Evolutionary conservation across 2,113 vertebrate species (phyloP), one percentile per base, ranked within the genome.

Genomic region (Calypte anna): DNA sequence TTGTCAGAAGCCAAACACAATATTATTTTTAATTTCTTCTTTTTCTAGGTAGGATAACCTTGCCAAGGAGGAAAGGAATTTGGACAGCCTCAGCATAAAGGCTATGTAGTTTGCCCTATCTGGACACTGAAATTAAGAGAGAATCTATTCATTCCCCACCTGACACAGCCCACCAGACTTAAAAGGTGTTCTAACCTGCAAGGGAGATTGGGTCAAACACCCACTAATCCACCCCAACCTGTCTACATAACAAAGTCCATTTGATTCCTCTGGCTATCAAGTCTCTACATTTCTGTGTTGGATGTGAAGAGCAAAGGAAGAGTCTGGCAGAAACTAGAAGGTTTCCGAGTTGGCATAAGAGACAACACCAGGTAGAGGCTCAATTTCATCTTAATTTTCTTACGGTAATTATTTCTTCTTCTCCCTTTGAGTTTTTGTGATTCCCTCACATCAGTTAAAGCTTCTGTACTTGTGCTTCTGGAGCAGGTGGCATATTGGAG

Each of bases 331-430:
- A 54, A 86, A 59, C 83, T 17, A 6, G 92, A 24, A 79, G 89
- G 25, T 18, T 4, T 67, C 88, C 88, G 15, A 69, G 95, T 72
- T 95, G 81, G 59, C 33, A 0, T 57, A 67, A 90, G 91, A 94
- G 92, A 74, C 97, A 72, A 23, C 82, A 73, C 69, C 97, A 98
- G 97, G 98, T 98, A 98, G 84, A 95, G 88, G 24, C 28, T 55
- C 33, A 12, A 48, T 91, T 83, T 33, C 55, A 51, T 91, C 82
- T 67, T 90, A 8, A 20, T 58, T 90, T 63, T 63, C n/a, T 90
- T n/a, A 40, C 28, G 51, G 36, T 57, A 73, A 33, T 91, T 40
- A 31, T 46, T 87, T 77, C 58, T 70, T 76, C 28, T 53, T 13
- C 58, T 68, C 46, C 11, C 3, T 33, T 69, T 72, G 43, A 51